These are phyloP conservation scores for Taurulus bubalis DNA, from an alignment of 2,113 vertebrate genomes.

Conservation along the genomic window DNA sequence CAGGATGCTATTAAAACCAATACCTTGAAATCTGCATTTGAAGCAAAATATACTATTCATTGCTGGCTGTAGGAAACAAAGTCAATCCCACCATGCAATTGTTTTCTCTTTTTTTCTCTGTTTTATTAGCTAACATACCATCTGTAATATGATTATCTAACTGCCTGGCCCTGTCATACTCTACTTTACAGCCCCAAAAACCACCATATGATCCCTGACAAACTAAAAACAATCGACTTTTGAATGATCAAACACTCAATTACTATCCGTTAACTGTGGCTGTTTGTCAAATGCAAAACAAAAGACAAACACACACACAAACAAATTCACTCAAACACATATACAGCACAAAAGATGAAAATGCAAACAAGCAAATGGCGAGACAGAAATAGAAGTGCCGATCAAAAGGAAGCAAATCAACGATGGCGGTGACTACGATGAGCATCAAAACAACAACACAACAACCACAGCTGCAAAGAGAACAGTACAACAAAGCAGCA, in stretches of 20 bases:
- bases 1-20: neutral
- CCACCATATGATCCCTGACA: constrained; percentile 12
- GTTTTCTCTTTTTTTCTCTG: neutral
- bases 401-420: constrained; percentile 68
- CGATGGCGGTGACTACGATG: constrained; percentile 39
- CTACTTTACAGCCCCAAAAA: constrained; percentile 23
- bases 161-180: neutral
- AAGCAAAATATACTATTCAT: neutral
- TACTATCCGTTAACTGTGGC: constrained; percentile 25
- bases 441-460: constrained; percentile 69
- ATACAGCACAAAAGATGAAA: constrained; percentile 49
- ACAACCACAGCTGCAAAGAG: constrained; percentile 63
- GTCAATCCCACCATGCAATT: neutral
- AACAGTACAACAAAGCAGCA: constrained; percentile 66
- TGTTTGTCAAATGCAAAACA: constrained; percentile 35
- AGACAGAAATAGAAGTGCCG: constrained; percentile 53
- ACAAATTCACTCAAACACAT: constrained; percentile 37
- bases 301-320: constrained; percentile 28
- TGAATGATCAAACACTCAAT: constrained; percentile 58
- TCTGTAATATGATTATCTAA: constrained; percentile 1
- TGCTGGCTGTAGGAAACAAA: neutral
- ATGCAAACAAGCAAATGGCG: constrained; percentile 57
- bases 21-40: neutral
- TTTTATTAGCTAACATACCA: neutral
- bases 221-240: constrained; percentile 28